Conservation (phyloP, 2,888 invertebrate genomes). For the Protodeltote pygarga region DNA sequence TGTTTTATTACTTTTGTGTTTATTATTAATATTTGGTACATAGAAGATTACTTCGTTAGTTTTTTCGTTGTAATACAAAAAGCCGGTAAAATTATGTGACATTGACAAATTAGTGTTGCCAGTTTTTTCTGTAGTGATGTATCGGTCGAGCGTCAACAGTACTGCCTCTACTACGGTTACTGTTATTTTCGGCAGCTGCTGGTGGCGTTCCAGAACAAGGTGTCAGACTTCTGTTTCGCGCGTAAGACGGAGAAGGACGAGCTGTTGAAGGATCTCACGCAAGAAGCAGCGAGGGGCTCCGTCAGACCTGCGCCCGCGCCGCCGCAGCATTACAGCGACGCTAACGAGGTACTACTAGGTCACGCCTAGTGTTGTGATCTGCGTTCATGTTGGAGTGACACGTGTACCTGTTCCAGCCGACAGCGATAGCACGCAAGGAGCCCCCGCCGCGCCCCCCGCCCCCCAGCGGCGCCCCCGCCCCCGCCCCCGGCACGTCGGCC, state of each 20-base stretch:
- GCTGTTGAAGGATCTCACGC: constrained; percentile 96
- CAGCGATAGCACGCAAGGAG: constrained; percentile 52
- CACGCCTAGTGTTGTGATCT: background rate
- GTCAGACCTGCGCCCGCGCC: constrained; percentile 75
- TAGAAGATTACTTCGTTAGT: too few species aligned
- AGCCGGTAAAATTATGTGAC: too few species aligned
- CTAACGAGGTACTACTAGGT: constrained; percentile 43
- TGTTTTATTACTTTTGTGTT: too few species aligned
- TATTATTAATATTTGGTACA: too few species aligned
- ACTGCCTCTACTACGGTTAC: too few species aligned
- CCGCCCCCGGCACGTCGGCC: constrained; percentile 55
- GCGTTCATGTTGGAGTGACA: background rate
- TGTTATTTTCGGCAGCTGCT: constrained; percentile 91
- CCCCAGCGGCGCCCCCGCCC: constrained; percentile 56
- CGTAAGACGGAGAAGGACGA: constrained; percentile 99
- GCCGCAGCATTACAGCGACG: constrained; percentile 54
- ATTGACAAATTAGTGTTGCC: too few species aligned
- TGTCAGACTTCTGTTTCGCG: constrained; percentile 99
- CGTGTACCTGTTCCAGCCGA: constrained; percentile 47
- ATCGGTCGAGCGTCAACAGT: too few species aligned
- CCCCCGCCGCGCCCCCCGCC: constrained; percentile 60
- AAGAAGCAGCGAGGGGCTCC: constrained; percentile 90
- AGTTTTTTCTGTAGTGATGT: too few species aligned
- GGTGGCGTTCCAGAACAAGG: constrained; percentile 98
- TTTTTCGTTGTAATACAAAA: too few species aligned